Percentiles rank a stretch among this genome's conserved stretches.
Conservation (phyloP, 2,797 vertebrate species). For the Acrocephalus scirpaceus region DNA sequence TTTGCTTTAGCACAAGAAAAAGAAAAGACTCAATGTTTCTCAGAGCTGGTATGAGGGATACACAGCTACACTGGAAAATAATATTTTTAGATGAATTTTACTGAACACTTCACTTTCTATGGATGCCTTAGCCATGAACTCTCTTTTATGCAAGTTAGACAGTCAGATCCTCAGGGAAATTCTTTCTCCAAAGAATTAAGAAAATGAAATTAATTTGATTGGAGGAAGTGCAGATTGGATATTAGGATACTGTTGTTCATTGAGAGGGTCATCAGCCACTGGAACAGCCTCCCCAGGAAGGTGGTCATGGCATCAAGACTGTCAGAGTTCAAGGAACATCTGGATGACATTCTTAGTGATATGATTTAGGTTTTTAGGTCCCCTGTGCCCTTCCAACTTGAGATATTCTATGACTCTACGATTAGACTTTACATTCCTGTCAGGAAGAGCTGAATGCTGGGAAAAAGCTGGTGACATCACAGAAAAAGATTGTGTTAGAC, state of each 20-base stretch:
- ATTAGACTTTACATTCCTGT: neutral
- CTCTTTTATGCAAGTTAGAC: neutral
- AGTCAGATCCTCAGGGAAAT: neutral
- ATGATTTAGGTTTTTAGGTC: neutral
- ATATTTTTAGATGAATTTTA: neutral
- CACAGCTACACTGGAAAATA: neutral
- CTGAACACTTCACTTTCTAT: neutral
- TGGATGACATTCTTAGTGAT: neutral
- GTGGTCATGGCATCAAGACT: neutral
- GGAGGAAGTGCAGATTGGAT: neutral
- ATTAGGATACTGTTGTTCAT: neutral
- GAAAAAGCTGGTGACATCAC: neutral
- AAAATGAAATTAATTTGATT: neutral
- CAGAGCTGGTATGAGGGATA: neutral
- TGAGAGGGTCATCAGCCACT: neutral
- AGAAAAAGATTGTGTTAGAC: neutral
- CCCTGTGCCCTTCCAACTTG: neutral
- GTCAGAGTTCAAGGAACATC: neutral
- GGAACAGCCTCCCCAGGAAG: neutral
- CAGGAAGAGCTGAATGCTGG: neutral
- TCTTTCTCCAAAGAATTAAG: neutral
- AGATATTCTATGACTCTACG: neutral
- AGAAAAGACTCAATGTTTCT: neutral
- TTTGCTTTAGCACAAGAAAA: neutral
- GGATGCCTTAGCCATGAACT: neutral